These are phyloP conservation scores for Eurystomus gularis DNA, from an alignment of 2,113 vertebrate species.

Conservation along the genomic window DNA sequence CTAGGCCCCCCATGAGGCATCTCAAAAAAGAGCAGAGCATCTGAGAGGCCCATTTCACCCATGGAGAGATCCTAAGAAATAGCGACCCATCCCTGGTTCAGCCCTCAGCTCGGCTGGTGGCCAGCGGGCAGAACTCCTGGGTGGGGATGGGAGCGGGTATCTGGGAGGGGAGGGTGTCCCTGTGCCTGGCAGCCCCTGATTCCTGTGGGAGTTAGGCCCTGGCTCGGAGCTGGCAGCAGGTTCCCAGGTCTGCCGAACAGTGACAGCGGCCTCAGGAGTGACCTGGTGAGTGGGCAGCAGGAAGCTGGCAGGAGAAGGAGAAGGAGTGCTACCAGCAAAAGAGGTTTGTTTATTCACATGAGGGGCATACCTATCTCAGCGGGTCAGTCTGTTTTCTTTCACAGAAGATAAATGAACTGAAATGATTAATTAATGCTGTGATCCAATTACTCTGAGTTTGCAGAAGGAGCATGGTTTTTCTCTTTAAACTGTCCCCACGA, in stretches of 20 bases:
- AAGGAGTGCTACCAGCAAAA: not conserved
- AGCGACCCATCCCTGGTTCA: fast-evolving
- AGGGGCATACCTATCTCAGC: not conserved
- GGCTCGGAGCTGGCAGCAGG: fast-evolving
- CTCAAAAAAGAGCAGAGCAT: not conserved
- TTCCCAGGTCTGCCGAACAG: not conserved
- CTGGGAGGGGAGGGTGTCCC: not conserved
- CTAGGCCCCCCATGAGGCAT: not conserved
- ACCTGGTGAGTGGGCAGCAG: too few species aligned
- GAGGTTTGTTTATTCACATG: not conserved
- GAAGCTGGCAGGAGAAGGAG: not conserved
- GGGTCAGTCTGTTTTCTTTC: slow-evolving; percentile 29
- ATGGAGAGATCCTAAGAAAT: not conserved
- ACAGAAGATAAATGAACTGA: slow-evolving; percentile 21
- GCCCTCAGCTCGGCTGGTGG: fast-evolving
- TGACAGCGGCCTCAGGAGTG: too few species aligned
- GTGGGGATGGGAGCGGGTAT: not conserved
- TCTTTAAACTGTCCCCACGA: slow-evolving; percentile 19
- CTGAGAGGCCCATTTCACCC: not conserved
- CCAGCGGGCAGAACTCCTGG: fast-evolving
- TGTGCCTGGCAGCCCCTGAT: not conserved
- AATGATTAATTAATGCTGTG: slow-evolving; percentile 52
- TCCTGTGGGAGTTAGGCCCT: too few species aligned
- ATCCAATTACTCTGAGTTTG: slow-evolving; percentile 49
- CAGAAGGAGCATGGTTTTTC: slow-evolving; percentile 22